Evolutionary conservation across 2,888 invertebrate species (phyloP), one percentile per base, ranked within the genome.

Genomic region (Aphidoletes aphidimyza): DNA sequence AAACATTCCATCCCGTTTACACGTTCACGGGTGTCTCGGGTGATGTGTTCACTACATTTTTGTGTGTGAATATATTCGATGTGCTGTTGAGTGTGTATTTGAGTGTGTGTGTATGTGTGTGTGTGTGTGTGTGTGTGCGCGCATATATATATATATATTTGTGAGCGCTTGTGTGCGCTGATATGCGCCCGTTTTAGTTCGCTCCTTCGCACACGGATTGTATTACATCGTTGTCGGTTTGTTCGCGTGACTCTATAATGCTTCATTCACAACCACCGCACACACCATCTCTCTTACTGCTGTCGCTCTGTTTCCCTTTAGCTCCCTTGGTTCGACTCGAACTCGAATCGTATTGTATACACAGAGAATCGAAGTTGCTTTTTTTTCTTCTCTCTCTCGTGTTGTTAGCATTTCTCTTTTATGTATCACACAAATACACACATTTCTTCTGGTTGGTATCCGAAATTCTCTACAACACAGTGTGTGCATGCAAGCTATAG

Each of bases 201-300:
- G 39, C 81, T 81, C 36, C 0, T n/a, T 81, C 37, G n/a, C 37
- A 81, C 81, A 81, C 37, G 37, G 37, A 81, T 81, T 37, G 81
- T 81, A 69, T 69, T 69, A 69, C 37, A 37, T 81, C 37, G 81
- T 81, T 81, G 17, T 81, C 37, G 81, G 81, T 81, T 81, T 81
- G 81, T 81, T 81, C 81, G 81, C 81, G 81, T 81, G 81, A 81
- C 81, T 81, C 81, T 37, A 34, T 69, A 69, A 69, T 69, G 69
- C 19, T 69, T 69, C 69, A 69, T 69, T 69, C 69, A 69, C 69
- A 69, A 81, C 81, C 81, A 36, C 81, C 37, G 81, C 37, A n/a
- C n/a, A n/a, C n/a, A 36, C 78, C 36, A 22, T 81, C n/a, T 22
- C 34, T 42, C 42, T 14, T 5, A 37, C n/a, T 37, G n/a, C 37